Conservation (phyloP, 2,113 vertebrate genomes). For the Pimephales promelas region DNA sequence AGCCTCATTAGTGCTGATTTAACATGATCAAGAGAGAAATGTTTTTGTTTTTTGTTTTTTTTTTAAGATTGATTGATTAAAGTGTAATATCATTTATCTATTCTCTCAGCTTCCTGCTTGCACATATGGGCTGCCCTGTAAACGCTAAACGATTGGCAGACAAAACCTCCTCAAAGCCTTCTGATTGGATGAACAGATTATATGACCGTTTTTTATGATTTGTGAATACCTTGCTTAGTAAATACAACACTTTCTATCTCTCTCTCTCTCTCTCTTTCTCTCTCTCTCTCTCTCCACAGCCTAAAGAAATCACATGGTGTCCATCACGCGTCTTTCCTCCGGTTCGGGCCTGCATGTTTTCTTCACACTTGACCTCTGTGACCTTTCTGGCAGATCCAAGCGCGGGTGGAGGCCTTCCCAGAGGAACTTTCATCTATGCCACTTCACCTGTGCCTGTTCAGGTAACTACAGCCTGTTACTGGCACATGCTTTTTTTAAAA, state of each 20-base stretch:
- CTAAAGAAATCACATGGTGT: constrained; percentile 96
- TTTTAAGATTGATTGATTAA: no score
- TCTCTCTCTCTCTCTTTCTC: neutral
- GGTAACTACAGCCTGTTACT: constrained; percentile 67
- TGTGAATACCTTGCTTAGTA: neutral
- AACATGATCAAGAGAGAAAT: neutral
- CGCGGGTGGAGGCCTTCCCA: constrained; percentile 92
- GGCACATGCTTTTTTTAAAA: no score
- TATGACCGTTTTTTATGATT: neutral
- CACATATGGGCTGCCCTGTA: neutral
- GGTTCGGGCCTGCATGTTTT: constrained; percentile 98
- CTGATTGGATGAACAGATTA: neutral
- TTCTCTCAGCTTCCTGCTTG: no score
- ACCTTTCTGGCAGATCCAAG: constrained; percentile 97
- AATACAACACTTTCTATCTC: constrained; percentile 16
- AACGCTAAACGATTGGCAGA: neutral
- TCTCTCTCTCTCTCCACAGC: constrained; percentile 71
- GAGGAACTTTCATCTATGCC: constrained; percentile 96
- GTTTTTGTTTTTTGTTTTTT: neutral
- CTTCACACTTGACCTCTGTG: constrained; percentile 91
- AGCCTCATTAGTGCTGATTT: neutral
- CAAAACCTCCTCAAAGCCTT: neutral
- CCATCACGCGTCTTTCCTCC: constrained; percentile 93
- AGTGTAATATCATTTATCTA: neutral
- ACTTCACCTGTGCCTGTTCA: constrained; percentile 92